These are phyloP conservation scores for Cheilosia urbana DNA, from an alignment of 2,888 invertebrate genomes.

Conservation along the genomic window DNA sequence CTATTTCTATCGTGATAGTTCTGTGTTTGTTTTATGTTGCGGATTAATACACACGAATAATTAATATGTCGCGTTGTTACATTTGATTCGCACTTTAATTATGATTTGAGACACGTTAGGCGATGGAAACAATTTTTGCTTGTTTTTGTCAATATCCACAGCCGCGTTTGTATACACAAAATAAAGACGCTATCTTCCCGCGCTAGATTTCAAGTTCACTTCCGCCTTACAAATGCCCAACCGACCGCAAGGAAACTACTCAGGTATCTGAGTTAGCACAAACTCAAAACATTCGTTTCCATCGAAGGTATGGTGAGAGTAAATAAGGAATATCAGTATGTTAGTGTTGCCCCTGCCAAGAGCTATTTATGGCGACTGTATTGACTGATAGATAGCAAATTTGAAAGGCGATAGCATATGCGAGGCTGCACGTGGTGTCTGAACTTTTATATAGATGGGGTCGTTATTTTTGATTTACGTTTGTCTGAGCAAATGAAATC, in stretches of 20 bases:
- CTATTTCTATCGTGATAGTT: slow-evolving; percentile 42
- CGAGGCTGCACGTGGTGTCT: slow-evolving; percentile 17
- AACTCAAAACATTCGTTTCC: slow-evolving; percentile 49
- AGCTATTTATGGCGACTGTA: slow-evolving; percentile 69
- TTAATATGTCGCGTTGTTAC: not conserved
- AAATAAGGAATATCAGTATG: slow-evolving; percentile 68
- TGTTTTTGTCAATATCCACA: not conserved
- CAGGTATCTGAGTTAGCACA: slow-evolving; percentile 46
- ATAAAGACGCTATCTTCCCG: slow-evolving; percentile 33
- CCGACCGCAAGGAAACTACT: slow-evolving; percentile 67
- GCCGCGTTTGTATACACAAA: not conserved
- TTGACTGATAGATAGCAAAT: slow-evolving; percentile 71
- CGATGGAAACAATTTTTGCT: not conserved
- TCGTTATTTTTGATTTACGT: not conserved
- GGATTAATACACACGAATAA: not conserved
- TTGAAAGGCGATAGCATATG: slow-evolving; percentile 52
- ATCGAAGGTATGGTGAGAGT: slow-evolving; percentile 37
- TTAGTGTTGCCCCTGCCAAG: slow-evolving; percentile 45
- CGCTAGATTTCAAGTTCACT: slow-evolving; percentile 44
- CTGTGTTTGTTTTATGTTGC: slow-evolving; percentile 12
- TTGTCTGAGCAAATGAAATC: not conserved
- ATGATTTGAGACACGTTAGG: not conserved
- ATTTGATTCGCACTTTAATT: slow-evolving; percentile 28
- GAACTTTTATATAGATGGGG: slow-evolving; percentile 14
- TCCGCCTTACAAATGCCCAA: slow-evolving; percentile 33